Base-by-base conservation (phyloP, 2,797 vertebrate species). In the Epinephelus awoara region DNA sequence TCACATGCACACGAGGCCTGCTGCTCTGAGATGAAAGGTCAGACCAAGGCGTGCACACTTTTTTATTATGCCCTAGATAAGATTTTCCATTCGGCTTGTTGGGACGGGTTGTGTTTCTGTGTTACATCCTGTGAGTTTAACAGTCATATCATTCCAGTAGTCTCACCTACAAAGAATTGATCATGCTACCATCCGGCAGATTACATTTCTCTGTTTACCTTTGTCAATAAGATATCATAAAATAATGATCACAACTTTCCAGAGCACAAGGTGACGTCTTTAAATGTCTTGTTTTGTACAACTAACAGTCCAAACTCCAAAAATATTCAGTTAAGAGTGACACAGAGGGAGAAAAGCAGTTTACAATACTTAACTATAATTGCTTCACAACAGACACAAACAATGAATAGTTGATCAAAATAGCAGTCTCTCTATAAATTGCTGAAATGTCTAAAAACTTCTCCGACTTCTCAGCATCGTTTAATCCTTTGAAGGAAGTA, bases 11-110 rank as follows among this genome's bases (percentile, higher is more conserved):
- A 66, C 34, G 25, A 14, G 21, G 61, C 29, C 44, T 51, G 49
- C 72, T 72, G 56, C 65, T 63, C 68, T 73, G 77, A 55, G 84
- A 88, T 89, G 75, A 93, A 94, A 94, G 90, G 91, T 93, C 90
- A 89, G 47, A 59, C 14, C 11, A 25, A 80, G 69, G 76, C 70
- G 56, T 84, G 70, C 54, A 25, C 72, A 54, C 51, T 69, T 70
- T 40, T 86, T 90, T 89, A 90, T 87, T 74, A 62, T 82, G 81
- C 50, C 75, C 84, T 71, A 91, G 91, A 94, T 94, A 89, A 87
- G 89, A 85, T 83, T 85, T 73, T 69, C 88, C 59, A 80, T 89
- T 23, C 38, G 87, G 73, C 73, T 49, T 73, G 78, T 79, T 44
- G 25, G 73, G 75, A 72, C 76, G 52, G 13, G 64, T 72, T 76